Evolutionary conservation across 2,113 vertebrate species (phyloP).

Genomic region (Fulica atra): DNA sequence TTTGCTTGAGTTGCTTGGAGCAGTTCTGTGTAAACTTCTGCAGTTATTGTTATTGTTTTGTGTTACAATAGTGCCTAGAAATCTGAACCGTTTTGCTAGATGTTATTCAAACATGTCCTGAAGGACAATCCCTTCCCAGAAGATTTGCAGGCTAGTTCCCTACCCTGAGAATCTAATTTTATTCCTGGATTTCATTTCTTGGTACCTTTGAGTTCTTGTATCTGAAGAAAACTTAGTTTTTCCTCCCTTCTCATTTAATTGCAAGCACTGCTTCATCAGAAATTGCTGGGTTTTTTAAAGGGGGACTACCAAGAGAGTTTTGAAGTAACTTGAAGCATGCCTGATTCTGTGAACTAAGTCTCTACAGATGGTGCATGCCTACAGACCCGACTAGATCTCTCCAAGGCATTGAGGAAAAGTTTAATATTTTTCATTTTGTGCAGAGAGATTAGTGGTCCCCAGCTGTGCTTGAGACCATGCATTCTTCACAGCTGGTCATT

Average conservation of each 20-base stretch:
- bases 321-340: background rate
- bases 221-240: background rate
- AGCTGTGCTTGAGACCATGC: constrained; percentile 37
- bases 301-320: background rate
- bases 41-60: constrained; percentile 44
- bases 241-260: constrained; percentile 11
- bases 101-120: background rate
- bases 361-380: constrained; percentile 41
- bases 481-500: constrained; percentile 51
- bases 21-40: constrained; percentile 3
- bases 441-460: constrained; percentile 14
- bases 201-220: background rate
- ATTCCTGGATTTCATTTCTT: constrained; percentile 45
- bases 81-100: constrained; percentile 18
- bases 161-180: constrained; percentile 14
- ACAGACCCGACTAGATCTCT: background rate
- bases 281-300: background rate
- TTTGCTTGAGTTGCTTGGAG: background rate
- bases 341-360: constrained; percentile 14
- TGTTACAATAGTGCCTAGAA: constrained; percentile 39
- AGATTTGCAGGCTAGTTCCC: constrained; percentile 1
- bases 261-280: constrained; percentile 6
- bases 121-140: constrained; percentile 8
- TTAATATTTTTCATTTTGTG: constrained; percentile 25
- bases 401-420: constrained; percentile 20